A percentile compares a stretch with the other conserved stretches of the same genome.
These are phyloP conservation scores for Drosophila rubida DNA, from an alignment of 2,888 invertebrate species.

Conservation along the genomic window DNA sequence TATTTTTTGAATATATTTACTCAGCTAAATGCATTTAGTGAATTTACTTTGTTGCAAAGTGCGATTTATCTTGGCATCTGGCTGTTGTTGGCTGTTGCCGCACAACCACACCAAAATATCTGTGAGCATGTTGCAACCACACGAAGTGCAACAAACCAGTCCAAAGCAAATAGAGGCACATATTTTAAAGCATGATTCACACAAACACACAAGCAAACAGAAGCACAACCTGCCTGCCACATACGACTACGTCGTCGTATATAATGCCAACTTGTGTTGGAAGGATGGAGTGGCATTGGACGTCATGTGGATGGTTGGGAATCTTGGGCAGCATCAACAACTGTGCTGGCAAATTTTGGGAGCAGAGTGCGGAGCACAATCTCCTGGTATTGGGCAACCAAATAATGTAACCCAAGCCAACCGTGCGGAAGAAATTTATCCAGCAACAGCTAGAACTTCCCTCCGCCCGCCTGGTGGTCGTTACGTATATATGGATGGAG, in stretches of 20 bases:
- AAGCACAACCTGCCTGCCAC: neutral
- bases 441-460: constrained; percentile 9
- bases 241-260: constrained; percentile 3
- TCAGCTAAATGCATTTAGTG: neutral
- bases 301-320: neutral
- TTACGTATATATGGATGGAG: constrained; percentile 27
- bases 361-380: neutral
- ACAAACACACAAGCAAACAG: neutral
- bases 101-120: neutral
- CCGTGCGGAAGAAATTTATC: constrained; percentile 15
- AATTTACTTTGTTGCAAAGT: neutral
- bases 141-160: constrained; percentile 37
- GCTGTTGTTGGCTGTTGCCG: neutral
- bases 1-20: neutral
- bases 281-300: neutral
- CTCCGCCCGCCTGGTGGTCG: constrained; percentile 3
- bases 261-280: constrained; percentile 12
- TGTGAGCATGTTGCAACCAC: constrained; percentile 12
- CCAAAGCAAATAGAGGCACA: constrained; percentile 45
- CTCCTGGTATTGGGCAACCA: constrained; percentile 17
- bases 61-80: neutral
- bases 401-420: constrained; percentile 31
- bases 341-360: constrained; percentile 27
- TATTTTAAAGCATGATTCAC: constrained; percentile 22
- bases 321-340: constrained; percentile 8